These are phyloP conservation scores for Ectemnius lituratus DNA, from an alignment of 2,888 invertebrate species.

Conservation along the genomic window DNA sequence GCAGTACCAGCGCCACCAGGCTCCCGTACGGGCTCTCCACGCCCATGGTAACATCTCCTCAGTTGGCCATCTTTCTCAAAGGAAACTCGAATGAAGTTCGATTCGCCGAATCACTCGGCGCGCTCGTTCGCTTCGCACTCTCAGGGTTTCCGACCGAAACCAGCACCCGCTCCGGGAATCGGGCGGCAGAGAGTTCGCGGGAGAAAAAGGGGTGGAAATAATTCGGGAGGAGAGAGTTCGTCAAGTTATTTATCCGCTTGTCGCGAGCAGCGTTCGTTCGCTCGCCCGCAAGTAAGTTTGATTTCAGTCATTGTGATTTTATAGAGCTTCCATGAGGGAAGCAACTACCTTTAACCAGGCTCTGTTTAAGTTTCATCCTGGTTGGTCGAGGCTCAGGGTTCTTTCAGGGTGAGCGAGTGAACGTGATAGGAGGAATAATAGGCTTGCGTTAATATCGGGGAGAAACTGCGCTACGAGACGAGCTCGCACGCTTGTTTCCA, in stretches of 20 bases:
- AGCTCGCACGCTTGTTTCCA: constrained; percentile 45
- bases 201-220: no score
- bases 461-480: constrained; percentile 4
- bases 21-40: constrained; percentile 27
- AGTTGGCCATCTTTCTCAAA: no score
- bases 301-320: constrained; percentile 10
- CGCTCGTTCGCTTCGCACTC: not conserved
- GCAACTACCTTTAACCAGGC: not conserved
- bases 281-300: not conserved
- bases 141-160: not conserved
- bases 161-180: no score
- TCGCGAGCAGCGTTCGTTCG: not conserved
- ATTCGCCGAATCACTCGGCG: not conserved
- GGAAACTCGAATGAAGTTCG: not conserved
- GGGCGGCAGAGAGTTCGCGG: no score
- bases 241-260: not conserved
- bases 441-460: constrained; percentile 30
- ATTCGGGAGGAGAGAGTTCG: constrained; percentile 1
- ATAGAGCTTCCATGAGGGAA: constrained; percentile 15
- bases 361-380: constrained; percentile 1
- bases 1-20: no score
- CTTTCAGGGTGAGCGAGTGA: not conserved
- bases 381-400: not conserved
- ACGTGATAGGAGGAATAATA: constrained; percentile 19
- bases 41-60: not conserved